Conservation (phyloP, 1,140 invertebrate genomes). For the Batillaria attramentaria region DNA sequence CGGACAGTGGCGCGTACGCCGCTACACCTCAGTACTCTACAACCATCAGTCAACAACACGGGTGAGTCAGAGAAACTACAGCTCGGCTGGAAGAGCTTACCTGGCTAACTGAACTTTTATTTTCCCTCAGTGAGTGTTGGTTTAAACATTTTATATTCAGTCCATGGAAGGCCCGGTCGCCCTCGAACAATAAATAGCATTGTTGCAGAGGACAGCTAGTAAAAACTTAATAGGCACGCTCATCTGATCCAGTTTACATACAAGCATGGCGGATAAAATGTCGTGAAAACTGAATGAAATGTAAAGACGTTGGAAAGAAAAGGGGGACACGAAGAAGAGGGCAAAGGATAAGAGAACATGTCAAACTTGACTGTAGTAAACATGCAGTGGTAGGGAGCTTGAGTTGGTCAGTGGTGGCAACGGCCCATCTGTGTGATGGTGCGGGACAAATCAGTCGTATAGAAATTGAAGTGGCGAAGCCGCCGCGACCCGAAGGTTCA, state of each 20-base stretch:
- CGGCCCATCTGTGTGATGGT: background rate
- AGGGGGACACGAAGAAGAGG: background rate
- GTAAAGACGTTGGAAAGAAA: too few species aligned
- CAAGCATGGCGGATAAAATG: background rate
- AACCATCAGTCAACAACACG: too few species aligned
- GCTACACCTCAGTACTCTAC: too few species aligned
- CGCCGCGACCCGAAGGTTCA: background rate
- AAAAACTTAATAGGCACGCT: background rate
- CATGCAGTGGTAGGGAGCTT: background rate
- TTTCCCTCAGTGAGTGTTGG: too few species aligned
- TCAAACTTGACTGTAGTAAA: too few species aligned
- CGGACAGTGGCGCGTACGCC: too few species aligned
- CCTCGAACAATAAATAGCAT: background rate
- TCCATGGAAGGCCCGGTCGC: background rate
- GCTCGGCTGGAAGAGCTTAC: too few species aligned
- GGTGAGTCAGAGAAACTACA: too few species aligned
- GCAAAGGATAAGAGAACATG: too few species aligned
- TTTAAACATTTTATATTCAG: too few species aligned
- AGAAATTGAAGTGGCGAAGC: background rate
- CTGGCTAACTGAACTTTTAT: too few species aligned
- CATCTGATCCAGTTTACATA: background rate
- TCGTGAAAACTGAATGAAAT: background rate
- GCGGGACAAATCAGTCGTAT: background rate
- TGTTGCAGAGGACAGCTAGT: background rate
- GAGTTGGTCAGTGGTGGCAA: background rate